phyloP scores from a whole-genome alignment of 2,888 invertebrate genomes.

The Enchytraeus crypticus region DNA sequence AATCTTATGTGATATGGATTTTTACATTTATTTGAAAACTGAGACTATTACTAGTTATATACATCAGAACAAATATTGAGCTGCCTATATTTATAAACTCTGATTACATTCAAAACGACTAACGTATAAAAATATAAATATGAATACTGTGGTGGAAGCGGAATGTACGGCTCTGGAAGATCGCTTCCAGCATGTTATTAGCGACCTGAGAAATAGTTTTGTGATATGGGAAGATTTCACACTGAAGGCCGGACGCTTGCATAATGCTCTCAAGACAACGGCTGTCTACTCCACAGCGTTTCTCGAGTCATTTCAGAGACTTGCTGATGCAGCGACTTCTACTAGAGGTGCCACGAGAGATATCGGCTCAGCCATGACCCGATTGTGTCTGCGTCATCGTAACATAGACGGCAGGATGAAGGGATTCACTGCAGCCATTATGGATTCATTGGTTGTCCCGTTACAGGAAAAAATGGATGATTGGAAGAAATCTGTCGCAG shows the following conservation, averaged over 20 bases:
- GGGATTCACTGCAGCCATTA: conserved; percentile 58
- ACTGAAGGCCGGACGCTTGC: conserved; percentile 8
- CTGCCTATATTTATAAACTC: too few species aligned
- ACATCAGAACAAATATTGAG: too few species aligned
- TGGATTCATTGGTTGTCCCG: conserved; percentile 23
- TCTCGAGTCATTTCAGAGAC: conserved; percentile 93
- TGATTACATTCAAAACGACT: too few species aligned
- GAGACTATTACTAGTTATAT: too few species aligned
- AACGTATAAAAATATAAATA: too few species aligned
- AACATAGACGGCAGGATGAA: conserved; percentile 89
- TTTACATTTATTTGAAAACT: too few species aligned
- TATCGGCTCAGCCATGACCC: conserved; percentile 88
- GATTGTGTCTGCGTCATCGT: conserved; percentile 88
- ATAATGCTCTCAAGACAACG: conserved; percentile 12
- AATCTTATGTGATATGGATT: too few species aligned
- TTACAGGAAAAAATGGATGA: conserved; percentile 58
- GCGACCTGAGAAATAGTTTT: conserved; percentile 54
- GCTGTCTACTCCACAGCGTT: conserved; percentile 52
- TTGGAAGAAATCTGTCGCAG: conserved; percentile 73
- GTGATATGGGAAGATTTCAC: conserved; percentile 17
- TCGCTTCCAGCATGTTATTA: conserved; percentile 86
- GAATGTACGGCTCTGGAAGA: conserved; percentile 67
- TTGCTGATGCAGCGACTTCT: conserved; percentile 92
- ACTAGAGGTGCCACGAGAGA: conserved; percentile 83
- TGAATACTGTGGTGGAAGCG: conserved; percentile 39